Conservation (phyloP, 1,140 invertebrate species). For the Acyrthosiphon pisum region DNA sequence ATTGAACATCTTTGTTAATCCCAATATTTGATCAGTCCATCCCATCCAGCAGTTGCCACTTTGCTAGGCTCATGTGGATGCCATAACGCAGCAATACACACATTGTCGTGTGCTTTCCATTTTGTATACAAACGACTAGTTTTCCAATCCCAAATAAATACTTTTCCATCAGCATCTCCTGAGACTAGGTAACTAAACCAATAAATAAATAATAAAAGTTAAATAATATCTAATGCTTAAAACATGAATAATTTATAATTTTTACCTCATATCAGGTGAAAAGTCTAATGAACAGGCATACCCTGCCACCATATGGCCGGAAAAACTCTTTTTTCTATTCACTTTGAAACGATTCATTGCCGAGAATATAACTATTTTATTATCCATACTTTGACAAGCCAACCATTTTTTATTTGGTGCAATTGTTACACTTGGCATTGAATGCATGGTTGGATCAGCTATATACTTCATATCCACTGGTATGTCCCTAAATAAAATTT, state of each 20-base stretch:
- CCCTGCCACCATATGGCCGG: slow-evolving; percentile 98
- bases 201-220: slow-evolving; percentile 59
- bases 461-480: slow-evolving; percentile 99
- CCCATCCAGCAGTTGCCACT: slow-evolving; percentile 96
- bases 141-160: slow-evolving; percentile 99
- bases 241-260: background rate
- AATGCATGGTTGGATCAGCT: slow-evolving; percentile 99
- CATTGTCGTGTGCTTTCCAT: slow-evolving; percentile 98
- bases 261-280: slow-evolving; percentile 96
- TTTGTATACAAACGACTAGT: slow-evolving; percentile 97
- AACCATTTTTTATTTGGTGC: slow-evolving; percentile 99
- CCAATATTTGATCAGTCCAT: slow-evolving; percentile 98
- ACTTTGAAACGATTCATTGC: slow-evolving; percentile 96
- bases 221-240: background rate
- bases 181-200: slow-evolving; percentile 90
- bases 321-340: slow-evolving; percentile 97
- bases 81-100: slow-evolving; percentile 94
- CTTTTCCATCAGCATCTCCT: slow-evolving; percentile 99
- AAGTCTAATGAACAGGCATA: slow-evolving; percentile 98
- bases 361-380: slow-evolving; percentile 98
- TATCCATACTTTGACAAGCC: slow-evolving; percentile 99
- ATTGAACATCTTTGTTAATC: slow-evolving; percentile 72
- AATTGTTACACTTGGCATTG: slow-evolving; percentile 94
- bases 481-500: slow-evolving; percentile 78
- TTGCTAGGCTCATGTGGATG: slow-evolving; percentile 99